Evolutionary conservation across 1,140 invertebrate species (phyloP).

Genomic region (Pseudomyrmex gracilis): DNA sequence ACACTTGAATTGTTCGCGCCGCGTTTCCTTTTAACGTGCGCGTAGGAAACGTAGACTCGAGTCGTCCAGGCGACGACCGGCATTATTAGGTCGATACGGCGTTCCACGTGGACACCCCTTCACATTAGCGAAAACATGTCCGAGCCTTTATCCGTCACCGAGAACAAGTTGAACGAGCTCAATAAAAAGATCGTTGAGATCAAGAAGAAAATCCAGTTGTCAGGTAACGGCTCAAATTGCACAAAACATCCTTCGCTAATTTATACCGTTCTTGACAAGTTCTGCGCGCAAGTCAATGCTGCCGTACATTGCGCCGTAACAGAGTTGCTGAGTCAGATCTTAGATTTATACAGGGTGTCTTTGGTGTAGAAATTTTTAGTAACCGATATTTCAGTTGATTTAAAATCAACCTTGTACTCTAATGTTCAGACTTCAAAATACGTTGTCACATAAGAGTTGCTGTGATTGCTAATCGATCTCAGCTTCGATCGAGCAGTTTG

Average conservation of each 20-base stretch:
- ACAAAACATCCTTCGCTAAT: constrained; percentile 15
- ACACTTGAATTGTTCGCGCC: not conserved
- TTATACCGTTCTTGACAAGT: constrained; percentile 14
- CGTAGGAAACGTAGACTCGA: not conserved
- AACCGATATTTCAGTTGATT: not conserved
- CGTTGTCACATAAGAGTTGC: no score
- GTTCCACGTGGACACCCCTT: constrained; percentile 2
- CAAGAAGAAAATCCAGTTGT: constrained; percentile 93
- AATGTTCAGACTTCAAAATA: no score
- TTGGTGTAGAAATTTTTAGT: not conserved
- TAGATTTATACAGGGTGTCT: not conserved
- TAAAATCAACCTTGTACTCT: not conserved
- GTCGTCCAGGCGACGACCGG: constrained; percentile 60
- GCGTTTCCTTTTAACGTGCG: not conserved
- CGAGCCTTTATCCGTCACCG: constrained; percentile 79
- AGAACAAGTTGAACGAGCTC: constrained; percentile 87
- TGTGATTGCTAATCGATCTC: not conserved
- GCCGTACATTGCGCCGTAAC: not conserved
- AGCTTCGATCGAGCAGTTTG: not conserved
- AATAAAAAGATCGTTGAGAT: constrained; percentile 92
- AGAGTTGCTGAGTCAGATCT: constrained; percentile 18
- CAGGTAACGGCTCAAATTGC: constrained; percentile 85
- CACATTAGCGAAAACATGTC: constrained; percentile 72
- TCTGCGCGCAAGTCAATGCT: not conserved
- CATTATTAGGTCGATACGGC: constrained; percentile 74